phyloP scores from a whole-genome alignment of 2,797 vertebrate genomes.

The Neomorphus geoffroyi region DNA sequence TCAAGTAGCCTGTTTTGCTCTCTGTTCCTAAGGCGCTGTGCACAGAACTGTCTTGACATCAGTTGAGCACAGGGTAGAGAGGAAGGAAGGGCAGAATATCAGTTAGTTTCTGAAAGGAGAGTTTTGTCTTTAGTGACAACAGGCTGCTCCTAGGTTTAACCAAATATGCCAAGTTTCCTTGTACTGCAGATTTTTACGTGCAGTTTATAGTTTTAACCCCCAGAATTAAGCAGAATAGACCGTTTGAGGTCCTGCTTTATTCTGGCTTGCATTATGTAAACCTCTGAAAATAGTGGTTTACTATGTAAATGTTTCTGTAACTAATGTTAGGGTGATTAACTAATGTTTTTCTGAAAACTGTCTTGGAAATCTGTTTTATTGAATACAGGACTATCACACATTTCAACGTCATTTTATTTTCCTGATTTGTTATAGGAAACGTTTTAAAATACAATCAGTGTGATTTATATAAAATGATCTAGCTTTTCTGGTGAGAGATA shows the following conservation, averaged over 20 bases:
- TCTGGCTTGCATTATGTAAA: slow-evolving; percentile 54
- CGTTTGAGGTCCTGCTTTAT: neutral
- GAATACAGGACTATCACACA: slow-evolving; percentile 29
- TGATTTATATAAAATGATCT: slow-evolving; percentile 68
- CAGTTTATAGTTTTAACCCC: neutral
- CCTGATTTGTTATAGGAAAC: slow-evolving; percentile 61
- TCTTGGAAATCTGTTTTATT: slow-evolving; percentile 56
- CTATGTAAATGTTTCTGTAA: slow-evolving; percentile 57
- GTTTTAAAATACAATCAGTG: slow-evolving; percentile 65
- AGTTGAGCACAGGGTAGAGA: neutral
- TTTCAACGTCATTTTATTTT: slow-evolving; percentile 5
- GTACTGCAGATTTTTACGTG: neutral
- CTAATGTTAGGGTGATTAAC: slow-evolving; percentile 53
- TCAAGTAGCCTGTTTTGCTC: neutral
- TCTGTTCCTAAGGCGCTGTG: neutral
- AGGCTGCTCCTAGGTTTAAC: neutral
- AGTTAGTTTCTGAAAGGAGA: neutral
- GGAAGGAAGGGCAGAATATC: slow-evolving; percentile 5
- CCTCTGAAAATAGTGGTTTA: slow-evolving; percentile 62
- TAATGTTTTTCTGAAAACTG: slow-evolving; percentile 24
- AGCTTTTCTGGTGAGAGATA: slow-evolving; percentile 65
- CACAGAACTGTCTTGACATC: slow-evolving; percentile 39
- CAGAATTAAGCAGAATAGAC: slow-evolving; percentile 16
- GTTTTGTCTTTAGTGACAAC: neutral
- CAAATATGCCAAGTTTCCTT: neutral